Base-by-base conservation (phyloP, 2,113 vertebrate genomes). In the Ameiurus melas region DNA sequence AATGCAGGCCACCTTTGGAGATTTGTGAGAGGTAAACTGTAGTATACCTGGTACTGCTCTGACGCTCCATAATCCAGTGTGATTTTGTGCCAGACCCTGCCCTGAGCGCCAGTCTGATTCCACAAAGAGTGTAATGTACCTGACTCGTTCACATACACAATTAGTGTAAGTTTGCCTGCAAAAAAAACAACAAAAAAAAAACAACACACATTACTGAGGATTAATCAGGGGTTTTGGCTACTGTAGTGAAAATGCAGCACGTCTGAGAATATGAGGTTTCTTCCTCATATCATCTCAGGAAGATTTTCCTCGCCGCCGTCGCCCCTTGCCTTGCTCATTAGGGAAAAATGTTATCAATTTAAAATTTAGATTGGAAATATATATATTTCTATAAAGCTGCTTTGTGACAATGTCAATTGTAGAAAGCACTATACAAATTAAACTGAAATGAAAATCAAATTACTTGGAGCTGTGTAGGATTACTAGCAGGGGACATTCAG, bases 31-130 rank as follows among this genome's bases (percentile, higher is more conserved):
- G 8, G 22, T 77, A 57, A 30, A 33, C 13, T 8, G 1, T 9
- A 7, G 19, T 78, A 43, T 66, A 95, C 95, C 93, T 95, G 93
- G 83, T 96, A 94, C 70, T 30, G 88, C 17, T 89, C 91, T 83
- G 92, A 91, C 70, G 95, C 64, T 1, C 0, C 92, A 90, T 95
- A 96, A 88, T 96, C 92, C 85, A 95, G 89, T 73, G 92, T 90
- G 30, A 87, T 88, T 66, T 62, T 84, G 87, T 94, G 92, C 95
- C 95, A 96, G 0, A 90, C 47, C 0, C 1, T 0, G 14, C 92
- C 90, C 5, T 73, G 8, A 22, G 64, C 79, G 27, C 92, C 94
- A n/a, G 1, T 89, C 82, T 77, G 90, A 12, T 55, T 93, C 93
- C 92, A 95, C 16, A 96, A 66, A 14, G 81, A 55, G 25, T 39